These are phyloP conservation scores for Chaetophractus vellerosus DNA, from an alignment of 2,797 vertebrate genomes.

Conservation along the genomic window DNA sequence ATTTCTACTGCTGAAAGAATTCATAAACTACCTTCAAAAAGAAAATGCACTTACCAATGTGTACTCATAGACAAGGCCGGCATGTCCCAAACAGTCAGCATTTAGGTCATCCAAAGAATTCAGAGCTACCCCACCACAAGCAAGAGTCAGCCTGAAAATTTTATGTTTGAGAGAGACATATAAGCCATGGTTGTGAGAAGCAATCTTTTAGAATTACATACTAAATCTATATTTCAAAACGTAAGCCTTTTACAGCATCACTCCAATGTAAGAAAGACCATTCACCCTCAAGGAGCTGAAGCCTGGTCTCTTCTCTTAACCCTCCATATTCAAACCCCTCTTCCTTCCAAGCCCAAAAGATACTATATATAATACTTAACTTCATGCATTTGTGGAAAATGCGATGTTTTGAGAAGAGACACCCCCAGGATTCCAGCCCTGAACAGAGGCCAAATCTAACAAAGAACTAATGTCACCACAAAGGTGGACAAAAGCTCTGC, in stretches of 20 bases:
- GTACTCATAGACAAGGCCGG: slow-evolving; percentile 97
- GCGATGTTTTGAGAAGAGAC: background rate
- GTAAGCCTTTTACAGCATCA: background rate
- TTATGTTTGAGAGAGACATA: background rate
- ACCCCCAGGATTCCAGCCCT: background rate
- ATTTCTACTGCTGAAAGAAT: slow-evolving; percentile 25
- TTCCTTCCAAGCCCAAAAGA: background rate
- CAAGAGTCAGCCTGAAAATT: slow-evolving; percentile 93
- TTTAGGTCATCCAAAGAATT: slow-evolving; percentile 97
- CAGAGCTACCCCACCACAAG: slow-evolving; percentile 97
- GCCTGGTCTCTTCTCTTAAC: background rate
- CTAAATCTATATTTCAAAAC: slow-evolving; percentile 17
- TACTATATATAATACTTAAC: background rate
- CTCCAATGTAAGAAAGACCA: background rate
- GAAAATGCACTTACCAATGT: slow-evolving; percentile 92
- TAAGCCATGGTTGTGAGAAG: background rate
- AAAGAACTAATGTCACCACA: background rate
- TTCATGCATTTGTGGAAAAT: background rate
- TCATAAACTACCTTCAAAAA: background rate
- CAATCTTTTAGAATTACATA: slow-evolving; percentile 13
- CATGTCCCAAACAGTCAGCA: slow-evolving; percentile 95
- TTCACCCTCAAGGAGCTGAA: background rate
- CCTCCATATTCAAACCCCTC: background rate
- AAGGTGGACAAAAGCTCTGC: background rate
- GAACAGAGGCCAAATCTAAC: background rate